phyloP scores from a whole-genome alignment of 2,113 vertebrate species.

The Notothenia coriiceps region DNA sequence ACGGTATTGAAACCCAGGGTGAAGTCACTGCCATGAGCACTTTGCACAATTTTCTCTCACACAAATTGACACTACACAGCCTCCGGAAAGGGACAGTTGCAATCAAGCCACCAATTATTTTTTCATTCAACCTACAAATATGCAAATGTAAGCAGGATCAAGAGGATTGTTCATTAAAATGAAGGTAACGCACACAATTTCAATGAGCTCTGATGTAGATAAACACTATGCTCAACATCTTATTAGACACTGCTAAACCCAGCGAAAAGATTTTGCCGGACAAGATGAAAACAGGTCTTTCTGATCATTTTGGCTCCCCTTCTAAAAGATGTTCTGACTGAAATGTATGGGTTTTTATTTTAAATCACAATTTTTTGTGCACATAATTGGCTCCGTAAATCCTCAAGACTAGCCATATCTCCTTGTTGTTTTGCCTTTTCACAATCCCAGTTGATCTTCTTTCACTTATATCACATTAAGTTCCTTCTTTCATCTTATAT shows the following conservation, averaged over 20 bases:
- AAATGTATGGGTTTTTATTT: no score
- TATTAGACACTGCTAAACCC: background rate
- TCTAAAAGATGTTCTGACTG: no score
- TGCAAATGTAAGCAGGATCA: no score
- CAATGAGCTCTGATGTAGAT: constrained; percentile 23
- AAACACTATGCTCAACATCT: background rate
- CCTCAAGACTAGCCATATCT: background rate
- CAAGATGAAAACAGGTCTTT: constrained; percentile 20
- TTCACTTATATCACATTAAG: background rate
- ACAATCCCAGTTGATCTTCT: background rate
- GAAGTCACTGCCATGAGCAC: constrained; percentile 23
- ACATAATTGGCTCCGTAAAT: constrained; percentile 1
- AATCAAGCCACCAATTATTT: no score
- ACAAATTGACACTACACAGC: constrained; percentile 27
- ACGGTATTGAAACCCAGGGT: constrained; percentile 2
- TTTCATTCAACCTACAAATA: no score
- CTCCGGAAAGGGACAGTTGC: no score
- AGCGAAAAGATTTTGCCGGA: background rate
- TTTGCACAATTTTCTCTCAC: background rate
- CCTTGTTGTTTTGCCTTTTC: background rate
- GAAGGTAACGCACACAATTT: constrained; percentile 11
- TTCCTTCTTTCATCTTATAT: background rate
- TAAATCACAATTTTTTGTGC: constrained; percentile 5
- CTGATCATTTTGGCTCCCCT: constrained; percentile 1
- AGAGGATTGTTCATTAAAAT: background rate